phyloP scores from a whole-genome alignment of 92 coral and sea anemone genomes.

The Metridium senile region DNA sequence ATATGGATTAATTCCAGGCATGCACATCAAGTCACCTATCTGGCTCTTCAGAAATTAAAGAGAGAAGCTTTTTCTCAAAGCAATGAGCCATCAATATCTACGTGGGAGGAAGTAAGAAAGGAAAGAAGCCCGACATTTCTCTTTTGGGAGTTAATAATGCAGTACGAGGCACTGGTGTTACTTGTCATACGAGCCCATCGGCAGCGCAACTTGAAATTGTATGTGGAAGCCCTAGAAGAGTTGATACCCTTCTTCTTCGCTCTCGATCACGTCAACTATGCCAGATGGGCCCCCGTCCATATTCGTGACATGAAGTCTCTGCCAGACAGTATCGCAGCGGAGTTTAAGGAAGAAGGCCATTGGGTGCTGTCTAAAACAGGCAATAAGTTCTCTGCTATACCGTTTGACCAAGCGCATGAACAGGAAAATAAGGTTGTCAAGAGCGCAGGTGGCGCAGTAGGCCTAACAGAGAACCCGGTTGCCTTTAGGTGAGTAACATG shows the following conservation, averaged over 20 bases:
- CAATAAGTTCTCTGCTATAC: slow-evolving; percentile 50
- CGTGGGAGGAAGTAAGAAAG: slow-evolving; percentile 34
- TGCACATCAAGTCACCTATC: slow-evolving; percentile 52
- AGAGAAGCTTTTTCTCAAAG: slow-evolving; percentile 29
- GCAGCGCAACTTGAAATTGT: slow-evolving; percentile 27
- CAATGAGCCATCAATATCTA: slow-evolving; percentile 3
- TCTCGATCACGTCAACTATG: slow-evolving; percentile 60
- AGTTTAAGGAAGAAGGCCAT: slow-evolving; percentile 49
- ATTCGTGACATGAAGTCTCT: slow-evolving; percentile 68
- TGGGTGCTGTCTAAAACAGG: slow-evolving; percentile 68
- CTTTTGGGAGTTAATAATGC: slow-evolving; percentile 34
- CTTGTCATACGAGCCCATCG: slow-evolving; percentile 49
- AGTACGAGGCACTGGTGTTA: slow-evolving; percentile 44
- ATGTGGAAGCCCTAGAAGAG: slow-evolving; percentile 46
- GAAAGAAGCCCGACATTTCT: slow-evolving; percentile 43
- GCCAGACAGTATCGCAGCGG: slow-evolving; percentile 29
- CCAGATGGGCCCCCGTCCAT: slow-evolving; percentile 65
- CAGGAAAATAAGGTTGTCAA: slow-evolving; percentile 59
- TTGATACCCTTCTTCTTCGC: slow-evolving; percentile 48
- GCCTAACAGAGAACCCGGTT: slow-evolving; percentile 54
- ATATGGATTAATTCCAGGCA: too few species aligned
- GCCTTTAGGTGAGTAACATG: slow-evolving; percentile 26
- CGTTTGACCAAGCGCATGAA: slow-evolving; percentile 67
- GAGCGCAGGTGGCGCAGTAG: slow-evolving; percentile 56
- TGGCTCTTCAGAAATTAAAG: slow-evolving; percentile 44